These are phyloP conservation scores for Eremobia ochroleuca DNA, from an alignment of 2,888 invertebrate species.

Conservation along the genomic window DNA sequence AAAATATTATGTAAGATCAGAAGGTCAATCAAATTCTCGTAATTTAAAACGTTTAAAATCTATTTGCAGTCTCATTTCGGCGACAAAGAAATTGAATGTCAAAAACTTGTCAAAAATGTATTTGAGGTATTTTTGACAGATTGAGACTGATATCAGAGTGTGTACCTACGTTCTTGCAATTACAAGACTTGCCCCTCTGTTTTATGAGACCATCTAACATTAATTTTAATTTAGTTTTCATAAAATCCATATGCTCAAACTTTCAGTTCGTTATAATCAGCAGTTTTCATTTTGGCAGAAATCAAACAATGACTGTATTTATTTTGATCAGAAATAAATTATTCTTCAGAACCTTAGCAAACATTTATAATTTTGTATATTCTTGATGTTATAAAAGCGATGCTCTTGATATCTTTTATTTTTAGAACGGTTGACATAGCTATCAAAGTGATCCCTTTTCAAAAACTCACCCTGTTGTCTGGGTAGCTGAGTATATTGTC, in stretches of 20 bases:
- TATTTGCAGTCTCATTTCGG: no score
- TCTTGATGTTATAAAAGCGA: background rate
- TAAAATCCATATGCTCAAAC: background rate
- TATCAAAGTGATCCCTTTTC: background rate
- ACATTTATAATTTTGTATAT: background rate
- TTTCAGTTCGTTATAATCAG: background rate
- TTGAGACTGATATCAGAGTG: no score
- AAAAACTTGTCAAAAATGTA: no score
- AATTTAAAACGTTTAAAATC: no score
- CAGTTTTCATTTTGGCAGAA: background rate
- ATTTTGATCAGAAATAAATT: background rate
- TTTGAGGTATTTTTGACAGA: no score
- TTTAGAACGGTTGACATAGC: background rate
- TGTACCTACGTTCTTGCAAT: no score
- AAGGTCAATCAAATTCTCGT: no score
- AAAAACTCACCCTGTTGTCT: background rate
- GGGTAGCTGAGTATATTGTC: constrained; percentile 2
- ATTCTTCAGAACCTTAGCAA: background rate
- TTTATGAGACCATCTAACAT: no score
- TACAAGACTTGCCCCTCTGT: no score
- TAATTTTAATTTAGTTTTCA: background rate
- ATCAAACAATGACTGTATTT: no score
- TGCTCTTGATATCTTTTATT: background rate
- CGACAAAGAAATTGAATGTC: no score
- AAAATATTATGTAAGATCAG: background rate